Conservation (phyloP, 2,888 invertebrate species). For the Muscina levida region DNA sequence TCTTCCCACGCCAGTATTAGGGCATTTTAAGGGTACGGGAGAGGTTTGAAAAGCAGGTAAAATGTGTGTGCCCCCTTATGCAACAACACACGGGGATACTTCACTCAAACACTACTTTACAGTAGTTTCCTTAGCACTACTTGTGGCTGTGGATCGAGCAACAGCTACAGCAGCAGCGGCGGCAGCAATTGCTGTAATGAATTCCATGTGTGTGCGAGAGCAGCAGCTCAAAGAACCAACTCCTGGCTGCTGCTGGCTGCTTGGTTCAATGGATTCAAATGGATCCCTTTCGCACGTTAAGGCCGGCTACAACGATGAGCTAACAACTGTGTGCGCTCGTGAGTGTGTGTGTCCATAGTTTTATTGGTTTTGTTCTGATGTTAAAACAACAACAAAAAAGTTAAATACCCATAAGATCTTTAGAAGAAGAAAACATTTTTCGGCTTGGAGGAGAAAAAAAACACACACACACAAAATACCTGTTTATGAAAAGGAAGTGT, state of each 20-base stretch:
- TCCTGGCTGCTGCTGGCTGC: not conserved
- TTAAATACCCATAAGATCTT: constrained; percentile 29
- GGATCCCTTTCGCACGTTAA: constrained; percentile 4
- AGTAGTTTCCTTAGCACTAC: constrained; percentile 37
- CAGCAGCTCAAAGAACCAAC: constrained; percentile 2
- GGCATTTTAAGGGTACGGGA: constrained; percentile 63
- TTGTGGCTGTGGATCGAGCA: no score
- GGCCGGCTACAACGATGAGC: no score
- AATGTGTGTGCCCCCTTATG: constrained; percentile 40
- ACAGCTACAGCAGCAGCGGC: not conserved
- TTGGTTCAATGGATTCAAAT: constrained; percentile 11
- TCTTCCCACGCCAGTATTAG: constrained; percentile 78
- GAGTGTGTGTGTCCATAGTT: constrained; percentile 10
- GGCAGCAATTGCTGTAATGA: not conserved
- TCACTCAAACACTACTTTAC: constrained; percentile 13
- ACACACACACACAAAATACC: constrained; percentile 57
- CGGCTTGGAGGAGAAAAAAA: constrained; percentile 7
- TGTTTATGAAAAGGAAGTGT: constrained; percentile 65
- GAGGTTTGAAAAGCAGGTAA: constrained; percentile 64
- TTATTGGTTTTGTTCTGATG: constrained; percentile 8
- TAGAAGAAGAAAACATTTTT: constrained; percentile 19
- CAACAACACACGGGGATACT: constrained; percentile 11
- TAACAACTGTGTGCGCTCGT: not conserved
- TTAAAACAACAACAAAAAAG: constrained; percentile 19
- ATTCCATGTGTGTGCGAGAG: constrained; percentile 4